phyloP scores from a whole-genome alignment of 2,113 vertebrate species.

The Lagopus leucura region DNA sequence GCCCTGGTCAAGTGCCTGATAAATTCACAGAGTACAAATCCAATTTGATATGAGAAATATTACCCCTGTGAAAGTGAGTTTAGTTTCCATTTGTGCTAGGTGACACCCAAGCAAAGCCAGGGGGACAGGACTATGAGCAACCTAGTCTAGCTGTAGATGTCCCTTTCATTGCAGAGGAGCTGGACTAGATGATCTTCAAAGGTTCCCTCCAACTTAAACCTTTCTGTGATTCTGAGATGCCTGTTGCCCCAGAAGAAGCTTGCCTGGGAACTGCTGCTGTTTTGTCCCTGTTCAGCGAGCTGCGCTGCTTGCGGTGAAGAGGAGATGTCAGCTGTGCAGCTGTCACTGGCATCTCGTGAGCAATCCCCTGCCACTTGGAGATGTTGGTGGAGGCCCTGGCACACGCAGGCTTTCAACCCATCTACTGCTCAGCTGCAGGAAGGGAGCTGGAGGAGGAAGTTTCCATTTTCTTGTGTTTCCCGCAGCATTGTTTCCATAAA shows the following conservation, averaged over 20 bases:
- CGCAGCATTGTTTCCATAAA: not conserved
- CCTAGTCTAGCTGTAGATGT: too few relatives aligned
- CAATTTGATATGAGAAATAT: not conserved
- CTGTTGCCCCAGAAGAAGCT: not conserved
- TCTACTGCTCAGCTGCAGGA: not conserved
- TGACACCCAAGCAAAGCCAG: not conserved
- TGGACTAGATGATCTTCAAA: too few relatives aligned
- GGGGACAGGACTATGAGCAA: not conserved
- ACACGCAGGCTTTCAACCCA: accelerated
- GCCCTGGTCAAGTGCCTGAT: not conserved
- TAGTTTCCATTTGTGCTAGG: not conserved
- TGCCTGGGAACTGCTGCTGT: not conserved
- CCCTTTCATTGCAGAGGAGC: too few relatives aligned
- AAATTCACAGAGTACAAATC: not conserved
- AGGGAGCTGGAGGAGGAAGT: not conserved
- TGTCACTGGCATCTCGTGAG: not conserved
- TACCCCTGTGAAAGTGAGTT: not conserved
- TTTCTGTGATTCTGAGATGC: not conserved
- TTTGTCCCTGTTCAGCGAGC: not conserved
- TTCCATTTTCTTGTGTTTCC: not conserved
- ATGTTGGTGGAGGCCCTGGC: not conserved
- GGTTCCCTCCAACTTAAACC: too few relatives aligned
- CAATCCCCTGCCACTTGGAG: not conserved
- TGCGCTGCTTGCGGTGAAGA: not conserved
- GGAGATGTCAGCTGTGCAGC: not conserved